Conservation (phyloP, 1,140 invertebrate species). For the Pseudomyrmex concolor region DNA sequence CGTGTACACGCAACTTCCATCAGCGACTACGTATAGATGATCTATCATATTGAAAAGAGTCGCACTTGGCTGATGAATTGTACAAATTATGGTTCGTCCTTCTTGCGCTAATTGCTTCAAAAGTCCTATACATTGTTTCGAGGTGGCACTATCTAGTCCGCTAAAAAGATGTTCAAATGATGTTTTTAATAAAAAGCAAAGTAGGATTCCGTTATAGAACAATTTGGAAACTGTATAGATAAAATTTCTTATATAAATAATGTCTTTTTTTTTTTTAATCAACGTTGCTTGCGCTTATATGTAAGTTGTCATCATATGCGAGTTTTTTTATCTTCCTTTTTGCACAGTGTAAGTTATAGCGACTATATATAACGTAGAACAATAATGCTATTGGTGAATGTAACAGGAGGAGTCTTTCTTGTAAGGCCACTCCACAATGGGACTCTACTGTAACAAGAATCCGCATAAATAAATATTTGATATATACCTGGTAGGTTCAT, state of each 20-base stretch:
- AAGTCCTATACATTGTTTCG: slow-evolving; percentile 92
- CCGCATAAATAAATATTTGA: slow-evolving; percentile 14
- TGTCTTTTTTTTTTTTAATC: no score
- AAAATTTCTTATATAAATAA: no score
- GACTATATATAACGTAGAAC: no score
- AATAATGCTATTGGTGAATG: no score
- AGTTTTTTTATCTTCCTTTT: no score
- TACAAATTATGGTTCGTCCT: slow-evolving; percentile 93
- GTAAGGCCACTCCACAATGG: no score
- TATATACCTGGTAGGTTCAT: slow-evolving; percentile 96
- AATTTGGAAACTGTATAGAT: no score
- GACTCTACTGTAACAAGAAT: neutral
- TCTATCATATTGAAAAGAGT: slow-evolving; percentile 95
- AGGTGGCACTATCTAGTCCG: slow-evolving; percentile 94
- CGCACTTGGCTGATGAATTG: slow-evolving; percentile 96
- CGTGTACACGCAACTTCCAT: slow-evolving; percentile 93
- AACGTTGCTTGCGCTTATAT: no score
- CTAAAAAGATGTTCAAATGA: slow-evolving; percentile 83
- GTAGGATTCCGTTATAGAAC: no score
- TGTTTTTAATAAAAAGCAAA: neutral
- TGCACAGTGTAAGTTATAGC: no score
- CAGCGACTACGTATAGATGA: slow-evolving; percentile 92
- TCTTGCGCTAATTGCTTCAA: slow-evolving; percentile 91
- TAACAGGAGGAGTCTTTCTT: no score
- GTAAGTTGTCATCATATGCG: no score